Base-by-base conservation (phyloP, 2,797 vertebrate genomes). In the Holocentrus rufus region DNA sequence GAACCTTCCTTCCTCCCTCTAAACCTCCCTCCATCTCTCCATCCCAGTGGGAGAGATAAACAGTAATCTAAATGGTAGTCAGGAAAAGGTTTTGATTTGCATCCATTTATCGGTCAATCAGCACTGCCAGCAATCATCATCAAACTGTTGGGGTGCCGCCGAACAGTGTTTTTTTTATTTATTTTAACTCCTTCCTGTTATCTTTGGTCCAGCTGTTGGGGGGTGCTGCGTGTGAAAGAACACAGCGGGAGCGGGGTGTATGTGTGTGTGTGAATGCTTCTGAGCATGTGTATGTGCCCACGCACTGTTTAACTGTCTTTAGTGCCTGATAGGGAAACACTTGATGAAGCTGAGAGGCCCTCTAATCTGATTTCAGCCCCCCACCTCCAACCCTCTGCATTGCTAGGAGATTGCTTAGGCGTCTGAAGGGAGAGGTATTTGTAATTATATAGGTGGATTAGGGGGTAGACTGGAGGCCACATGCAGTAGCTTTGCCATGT, bases 381-480 rank as follows among this genome's bases (percentile, higher is more conserved):
- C 68, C 69, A 77, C 78, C 23, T 34, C 30, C 61, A 36, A 6
- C 68, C 74, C 71, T 82, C 78, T 74, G 81, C 74, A 67, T 91
- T 70, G 67, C 90, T 79, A 71, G 52, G 72, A 86, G 88, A 81
- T 72, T 34, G 84, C 83, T 54, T 67, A 79, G 65, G 71, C 67
- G 68, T 89, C 85, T 85, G 77, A 81, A 55, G 76, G 76, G 84
- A 77, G 69, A 73, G 91, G 88, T 87, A 90, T 88, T 88, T 83
- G 87, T 92, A 93, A 93, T 95, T 93, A 94, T 91, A 88, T 80
- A 84, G 89, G 82, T 74, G 90, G 93, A 95, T 94, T 95, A 95
- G 78, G 79, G 78, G 84, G 61, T n/a, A 22, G 71, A 85, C 81
- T 85, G 79, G 80, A 92, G 89, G 90, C 85, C 91, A 90, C 90